Evolutionary conservation across 2,797 vertebrate species (phyloP).

Genomic region (Acanthurus lineatus): DNA sequence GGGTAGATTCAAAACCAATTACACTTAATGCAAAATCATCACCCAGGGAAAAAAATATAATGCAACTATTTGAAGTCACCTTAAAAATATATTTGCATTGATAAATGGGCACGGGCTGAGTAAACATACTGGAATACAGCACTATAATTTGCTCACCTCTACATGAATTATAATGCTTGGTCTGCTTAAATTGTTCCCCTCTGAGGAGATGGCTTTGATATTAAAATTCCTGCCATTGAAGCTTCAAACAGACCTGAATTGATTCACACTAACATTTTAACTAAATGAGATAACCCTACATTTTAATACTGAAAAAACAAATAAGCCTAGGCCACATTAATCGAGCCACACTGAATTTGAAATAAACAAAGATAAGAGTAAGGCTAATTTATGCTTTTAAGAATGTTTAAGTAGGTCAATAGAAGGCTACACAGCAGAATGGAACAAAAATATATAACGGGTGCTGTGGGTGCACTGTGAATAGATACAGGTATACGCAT

Average conservation of each 20-base stretch:
- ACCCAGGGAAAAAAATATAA: neutral
- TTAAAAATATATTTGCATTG: constrained; percentile 70
- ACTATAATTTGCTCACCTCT: constrained; percentile 50
- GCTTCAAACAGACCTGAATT: constrained; percentile 8
- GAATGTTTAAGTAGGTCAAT: neutral
- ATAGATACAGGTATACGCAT: neutral
- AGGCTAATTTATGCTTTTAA: neutral
- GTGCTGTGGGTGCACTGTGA: neutral
- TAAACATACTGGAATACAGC: constrained; percentile 36
- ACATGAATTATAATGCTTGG: constrained; percentile 70
- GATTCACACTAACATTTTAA: neutral
- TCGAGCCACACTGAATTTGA: neutral
- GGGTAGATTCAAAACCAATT: neutral
- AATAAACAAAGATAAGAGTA: neutral
- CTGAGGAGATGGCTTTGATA: constrained; percentile 76
- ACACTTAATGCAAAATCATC: neutral
- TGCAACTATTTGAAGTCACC: neutral
- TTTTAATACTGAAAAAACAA: constrained; percentile 11
- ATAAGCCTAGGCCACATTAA: neutral
- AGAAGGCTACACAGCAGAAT: neutral
- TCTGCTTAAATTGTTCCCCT: constrained; percentile 76
- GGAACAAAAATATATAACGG: neutral
- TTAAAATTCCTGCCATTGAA: constrained; percentile 68
- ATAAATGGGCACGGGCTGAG: constrained; percentile 53
- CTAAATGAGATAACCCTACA: constrained; percentile 7